phyloP scores from a whole-genome alignment of 2,888 invertebrate genomes.

The Listrodromus nycthemerus region DNA sequence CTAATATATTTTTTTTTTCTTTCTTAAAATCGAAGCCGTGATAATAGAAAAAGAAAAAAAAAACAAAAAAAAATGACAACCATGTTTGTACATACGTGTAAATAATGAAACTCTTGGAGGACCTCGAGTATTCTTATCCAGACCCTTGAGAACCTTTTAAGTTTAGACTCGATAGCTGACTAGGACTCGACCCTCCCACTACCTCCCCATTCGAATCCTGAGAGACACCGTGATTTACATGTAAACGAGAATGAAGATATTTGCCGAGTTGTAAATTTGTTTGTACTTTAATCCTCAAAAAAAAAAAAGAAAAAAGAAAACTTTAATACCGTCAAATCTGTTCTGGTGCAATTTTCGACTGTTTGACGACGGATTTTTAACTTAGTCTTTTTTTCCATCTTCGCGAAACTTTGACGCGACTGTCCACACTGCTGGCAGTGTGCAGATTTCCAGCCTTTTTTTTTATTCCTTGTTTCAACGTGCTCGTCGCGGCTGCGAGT shows the following conservation, averaged over 20 bases:
- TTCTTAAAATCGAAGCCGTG: slow-evolving; percentile 71
- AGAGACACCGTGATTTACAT: neutral
- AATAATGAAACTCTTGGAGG: slow-evolving; percentile 74
- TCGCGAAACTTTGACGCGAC: slow-evolving; percentile 60
- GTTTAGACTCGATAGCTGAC: slow-evolving; percentile 38
- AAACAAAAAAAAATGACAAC: slow-evolving; percentile 37
- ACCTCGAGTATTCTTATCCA: slow-evolving; percentile 32
- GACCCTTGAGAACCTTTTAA: slow-evolving; percentile 37
- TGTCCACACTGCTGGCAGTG: slow-evolving; percentile 81
- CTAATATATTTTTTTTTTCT: slow-evolving; percentile 73
- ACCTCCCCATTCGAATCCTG: neutral
- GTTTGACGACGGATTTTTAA: slow-evolving; percentile 8
- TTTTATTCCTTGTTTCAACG: slow-evolving; percentile 3
- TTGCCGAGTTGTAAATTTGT: slow-evolving; percentile 20
- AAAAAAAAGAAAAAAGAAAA: neutral
- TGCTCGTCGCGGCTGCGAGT: neutral
- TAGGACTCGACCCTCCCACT: neutral
- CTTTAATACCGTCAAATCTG: neutral
- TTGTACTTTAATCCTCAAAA: neutral
- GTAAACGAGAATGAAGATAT: slow-evolving; percentile 17
- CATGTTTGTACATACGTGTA: slow-evolving; percentile 82
- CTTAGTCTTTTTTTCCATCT: slow-evolving; percentile 56
- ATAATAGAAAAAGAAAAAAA: slow-evolving; percentile 26
- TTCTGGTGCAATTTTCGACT: slow-evolving; percentile 4
- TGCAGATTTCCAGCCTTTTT: slow-evolving; percentile 50